Percentiles rank a stretch among this genome's conserved stretches.
Evolutionary conservation across 2,888 invertebrate genomes (phyloP).

Genomic region (Erannis defoliaria): DNA sequence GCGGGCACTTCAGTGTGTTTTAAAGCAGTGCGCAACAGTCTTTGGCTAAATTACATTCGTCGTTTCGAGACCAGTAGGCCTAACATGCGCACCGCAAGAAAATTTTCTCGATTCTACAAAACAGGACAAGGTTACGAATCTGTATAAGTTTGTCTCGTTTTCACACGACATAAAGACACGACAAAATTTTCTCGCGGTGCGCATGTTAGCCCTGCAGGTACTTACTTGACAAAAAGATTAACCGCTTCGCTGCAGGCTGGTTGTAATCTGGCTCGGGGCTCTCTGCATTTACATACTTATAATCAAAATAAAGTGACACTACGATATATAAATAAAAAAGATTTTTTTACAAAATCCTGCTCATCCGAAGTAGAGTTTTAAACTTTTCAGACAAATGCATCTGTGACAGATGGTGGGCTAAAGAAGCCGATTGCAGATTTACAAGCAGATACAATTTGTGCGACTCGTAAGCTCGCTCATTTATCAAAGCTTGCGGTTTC

Average conservation of each 20-base stretch:
- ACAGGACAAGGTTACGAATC: too few relatives aligned
- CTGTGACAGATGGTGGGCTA: slow-evolving; percentile 45
- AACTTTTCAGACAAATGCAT: slow-evolving; percentile 31
- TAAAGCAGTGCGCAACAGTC: too few relatives aligned
- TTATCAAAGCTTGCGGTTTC: slow-evolving; percentile 59
- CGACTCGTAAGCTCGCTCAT: slow-evolving; percentile 23
- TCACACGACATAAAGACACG: too few relatives aligned
- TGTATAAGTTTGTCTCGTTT: too few relatives aligned
- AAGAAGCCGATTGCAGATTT: slow-evolving; percentile 55
- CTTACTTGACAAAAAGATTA: too few relatives aligned
- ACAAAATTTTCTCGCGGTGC: too few relatives aligned
- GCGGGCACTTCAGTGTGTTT: too few relatives aligned
- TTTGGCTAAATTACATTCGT: too few relatives aligned
- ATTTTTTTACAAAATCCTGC: slow-evolving; percentile 35
- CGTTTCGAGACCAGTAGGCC: too few relatives aligned
- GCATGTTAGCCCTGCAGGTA: too few relatives aligned
- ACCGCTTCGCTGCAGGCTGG: background rate
- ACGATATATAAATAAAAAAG: slow-evolving; percentile 10
- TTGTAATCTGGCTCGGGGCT: background rate
- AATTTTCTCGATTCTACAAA: too few relatives aligned
- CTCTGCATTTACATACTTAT: background rate
- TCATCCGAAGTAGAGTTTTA: slow-evolving; percentile 18
- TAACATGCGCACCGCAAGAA: too few relatives aligned
- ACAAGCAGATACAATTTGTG: slow-evolving; percentile 52
- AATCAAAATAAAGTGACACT: background rate